phyloP scores from a whole-genome alignment of 1,140 invertebrate species.

The Zophobas morio region DNA sequence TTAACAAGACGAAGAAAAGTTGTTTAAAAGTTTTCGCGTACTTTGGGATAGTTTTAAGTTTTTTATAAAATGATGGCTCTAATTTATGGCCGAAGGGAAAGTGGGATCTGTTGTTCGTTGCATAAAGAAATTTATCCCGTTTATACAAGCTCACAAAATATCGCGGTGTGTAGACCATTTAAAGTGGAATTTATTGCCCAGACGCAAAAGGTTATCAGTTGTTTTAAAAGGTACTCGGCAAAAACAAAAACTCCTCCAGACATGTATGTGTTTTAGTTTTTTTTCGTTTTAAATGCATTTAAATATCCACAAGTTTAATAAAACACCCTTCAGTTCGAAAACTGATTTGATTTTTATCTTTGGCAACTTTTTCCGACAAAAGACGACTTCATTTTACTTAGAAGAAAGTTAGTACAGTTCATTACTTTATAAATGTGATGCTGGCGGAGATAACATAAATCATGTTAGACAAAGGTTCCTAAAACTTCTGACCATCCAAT shows the following conservation, averaged over 20 bases:
- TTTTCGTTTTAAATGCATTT: no score
- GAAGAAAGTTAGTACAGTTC: background rate
- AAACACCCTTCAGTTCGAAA: no score
- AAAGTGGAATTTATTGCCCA: no score
- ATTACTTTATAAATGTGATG: conserved; percentile 11
- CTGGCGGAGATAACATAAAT: conserved; percentile 3
- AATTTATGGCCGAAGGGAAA: background rate
- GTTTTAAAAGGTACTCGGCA: no score
- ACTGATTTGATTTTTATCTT: no score
- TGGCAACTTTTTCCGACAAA: background rate
- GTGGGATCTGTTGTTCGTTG: background rate
- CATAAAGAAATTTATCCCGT: background rate
- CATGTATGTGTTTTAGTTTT: no score
- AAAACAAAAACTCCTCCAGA: no score
- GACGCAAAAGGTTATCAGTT: no score
- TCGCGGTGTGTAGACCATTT: no score
- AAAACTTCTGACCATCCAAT: conserved; percentile 15
- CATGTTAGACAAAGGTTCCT: conserved; percentile 9
- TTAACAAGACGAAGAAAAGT: background rate
- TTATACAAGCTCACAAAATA: no score
- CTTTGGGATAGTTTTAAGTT: no score
- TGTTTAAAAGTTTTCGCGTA: background rate
- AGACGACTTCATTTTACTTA: background rate
- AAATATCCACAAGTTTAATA: no score
- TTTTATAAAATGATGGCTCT: background rate